Base-by-base conservation (phyloP, 2,113 vertebrate species). In the Carettochelys insculpta region DNA sequence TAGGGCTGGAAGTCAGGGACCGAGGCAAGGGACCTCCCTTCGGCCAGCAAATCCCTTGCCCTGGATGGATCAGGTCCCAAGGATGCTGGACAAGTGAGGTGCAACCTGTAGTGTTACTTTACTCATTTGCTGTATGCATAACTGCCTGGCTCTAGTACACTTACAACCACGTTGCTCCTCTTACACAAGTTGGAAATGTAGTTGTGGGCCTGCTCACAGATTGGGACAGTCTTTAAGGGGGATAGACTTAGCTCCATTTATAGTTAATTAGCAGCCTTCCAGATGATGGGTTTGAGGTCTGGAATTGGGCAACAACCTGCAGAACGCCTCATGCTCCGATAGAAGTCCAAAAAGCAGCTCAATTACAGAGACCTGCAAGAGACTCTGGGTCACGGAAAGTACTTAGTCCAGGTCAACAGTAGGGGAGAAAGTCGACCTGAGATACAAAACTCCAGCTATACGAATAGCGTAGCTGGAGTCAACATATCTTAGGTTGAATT, bases 281-380 rank as follows among this genome's bases (percentile, higher is more conserved):
- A 0, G 4, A 25, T 2, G 4, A 3, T 20, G 75, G 56, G 29
- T 19, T 0, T 13, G 47, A 0, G 0, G 45, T 19, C 1, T 1
- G 41, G 29, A 47, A 13, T 14, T 0, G 17, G 22, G 1, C 0
- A 4, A 56, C 5, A 25, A 1, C 1, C 51, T 41, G 47, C 41
- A 17, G 6, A 6, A 0, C 14, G 5, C 61, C 80, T 2, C 65
- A 2, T 3, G 47, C 1, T 1, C 12, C 12, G 58, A 56, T 82
- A 45, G 65, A n/a, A 13, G 79, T 29, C 12, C 58, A 61, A 31
- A 13, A 61, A 61, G 31, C 58, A 61, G 12, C 13, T 54, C 68
- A 3, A 20, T 11, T 10, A 0, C 51, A 22, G 8, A 12, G 8
- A 24, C 73, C 6, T 3, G 12, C 52, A 13, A 16, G 4, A 85